phyloP scores from a whole-genome alignment of 2,797 vertebrate species.

The Enteromius afrohamiltoni region DNA sequence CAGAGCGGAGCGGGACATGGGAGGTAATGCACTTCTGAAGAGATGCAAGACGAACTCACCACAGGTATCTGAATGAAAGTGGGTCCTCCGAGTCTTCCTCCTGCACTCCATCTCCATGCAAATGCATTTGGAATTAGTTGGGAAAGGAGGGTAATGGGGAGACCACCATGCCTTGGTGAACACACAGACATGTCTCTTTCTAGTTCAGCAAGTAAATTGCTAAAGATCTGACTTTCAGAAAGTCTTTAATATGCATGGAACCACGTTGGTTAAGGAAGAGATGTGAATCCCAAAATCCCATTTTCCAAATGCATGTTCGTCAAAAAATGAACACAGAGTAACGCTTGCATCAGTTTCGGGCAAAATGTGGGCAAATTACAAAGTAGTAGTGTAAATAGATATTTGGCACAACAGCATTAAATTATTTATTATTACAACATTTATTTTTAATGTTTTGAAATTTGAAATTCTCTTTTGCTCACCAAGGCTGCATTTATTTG shows the following conservation, averaged over 20 bases:
- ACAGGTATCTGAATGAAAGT: not conserved
- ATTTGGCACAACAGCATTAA: no score
- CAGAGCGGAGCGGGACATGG: not conserved
- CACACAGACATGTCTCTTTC: not conserved
- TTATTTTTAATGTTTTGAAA: no score
- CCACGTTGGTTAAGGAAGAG: not conserved
- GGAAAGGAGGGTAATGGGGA: not conserved
- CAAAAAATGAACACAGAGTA: not conserved
- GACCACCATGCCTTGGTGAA: not conserved
- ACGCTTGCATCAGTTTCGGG: not conserved
- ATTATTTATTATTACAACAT: no score
- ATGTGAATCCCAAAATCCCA: not conserved
- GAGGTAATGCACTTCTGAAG: not conserved
- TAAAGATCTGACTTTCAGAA: not conserved
- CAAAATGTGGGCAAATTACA: not conserved
- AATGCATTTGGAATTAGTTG: constrained; percentile 31
- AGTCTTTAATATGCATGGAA: not conserved
- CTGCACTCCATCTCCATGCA: constrained; percentile 14
- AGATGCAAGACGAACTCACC: not conserved
- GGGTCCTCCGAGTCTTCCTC: not conserved
- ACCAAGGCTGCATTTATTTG: not conserved
- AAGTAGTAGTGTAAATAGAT: not conserved
- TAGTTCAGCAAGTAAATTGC: not conserved
- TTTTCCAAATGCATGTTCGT: not conserved
- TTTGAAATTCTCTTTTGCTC: not conserved